A percentile compares a stretch with the other conserved stretches of the same genome.
Conservation (phyloP, 2,797 vertebrate species). For the Novumbra hubbsi region DNA sequence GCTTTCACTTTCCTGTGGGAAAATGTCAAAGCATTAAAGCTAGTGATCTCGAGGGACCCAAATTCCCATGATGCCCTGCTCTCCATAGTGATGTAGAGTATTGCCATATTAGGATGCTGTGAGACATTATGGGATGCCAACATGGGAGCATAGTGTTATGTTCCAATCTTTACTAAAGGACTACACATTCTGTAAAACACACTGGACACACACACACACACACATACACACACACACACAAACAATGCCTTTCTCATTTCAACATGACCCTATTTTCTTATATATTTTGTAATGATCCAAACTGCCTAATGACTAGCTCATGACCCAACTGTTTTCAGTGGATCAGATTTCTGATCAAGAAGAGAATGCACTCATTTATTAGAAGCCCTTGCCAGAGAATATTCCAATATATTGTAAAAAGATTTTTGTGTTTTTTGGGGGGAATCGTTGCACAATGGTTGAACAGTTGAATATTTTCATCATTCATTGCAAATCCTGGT, state of each 20-base stretch:
- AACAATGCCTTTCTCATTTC: slow-evolving; percentile 27
- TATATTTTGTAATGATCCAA: slow-evolving; percentile 39
- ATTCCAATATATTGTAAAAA: slow-evolving; percentile 39
- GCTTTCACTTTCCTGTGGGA: slow-evolving; percentile 79
- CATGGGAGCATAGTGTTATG: slow-evolving; percentile 29
- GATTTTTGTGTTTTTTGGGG: slow-evolving; percentile 17
- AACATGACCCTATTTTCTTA: slow-evolving; percentile 35
- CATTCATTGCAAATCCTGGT: background rate
- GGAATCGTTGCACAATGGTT: background rate
- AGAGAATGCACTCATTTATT: slow-evolving; percentile 35
- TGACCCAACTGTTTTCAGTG: slow-evolving; percentile 41
- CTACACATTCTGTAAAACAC: slow-evolving; percentile 25
- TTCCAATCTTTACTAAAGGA: background rate
- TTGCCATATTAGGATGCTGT: slow-evolving; percentile 76
- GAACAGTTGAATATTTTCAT: slow-evolving; percentile 17
- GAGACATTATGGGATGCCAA: slow-evolving; percentile 13
- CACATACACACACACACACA: slow-evolving; percentile 12
- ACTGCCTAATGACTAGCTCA: slow-evolving; percentile 51
- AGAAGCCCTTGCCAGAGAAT: slow-evolving; percentile 34
- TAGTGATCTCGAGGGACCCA: slow-evolving; percentile 75
- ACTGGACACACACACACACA: slow-evolving; percentile 1
- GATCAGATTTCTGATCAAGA: slow-evolving; percentile 40
- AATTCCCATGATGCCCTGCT: slow-evolving; percentile 78
- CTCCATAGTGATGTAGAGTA: slow-evolving; percentile 47
- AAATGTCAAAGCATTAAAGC: slow-evolving; percentile 68